Base-by-base conservation (phyloP, 2,888 invertebrate species). In the Cinara cedri region DNA sequence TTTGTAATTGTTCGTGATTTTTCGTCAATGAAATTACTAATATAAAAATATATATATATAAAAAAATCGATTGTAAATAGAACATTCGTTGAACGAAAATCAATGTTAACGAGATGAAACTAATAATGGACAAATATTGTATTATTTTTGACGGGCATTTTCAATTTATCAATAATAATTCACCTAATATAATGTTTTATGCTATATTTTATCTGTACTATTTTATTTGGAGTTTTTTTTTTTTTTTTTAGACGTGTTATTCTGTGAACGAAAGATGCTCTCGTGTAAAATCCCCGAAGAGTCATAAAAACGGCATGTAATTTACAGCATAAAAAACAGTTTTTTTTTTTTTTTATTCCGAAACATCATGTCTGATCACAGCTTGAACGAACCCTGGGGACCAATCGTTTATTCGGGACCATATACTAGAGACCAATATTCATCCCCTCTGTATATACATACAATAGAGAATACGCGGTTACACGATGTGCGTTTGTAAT, bases 301-400 rank as follows among this genome's bases (percentile, higher is more conserved):
- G 60, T 19, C 19, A 68, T 70, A 68, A 78, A 60, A 78, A 34
- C 16, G 49, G 49, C 21, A 21, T 34, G 68, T 60, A 46, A 68
- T 78, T 57, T 78, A 68, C 46, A 19, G 11, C 34, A 16, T 42
- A 57, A 78, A 76, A 76, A 78, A 78, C 16, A 46, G 46, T 60
- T 49, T 21, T 74, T 78, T 78, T 75, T 55, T 49, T 21, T 74
- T 78, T 78, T 75, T 55, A 34, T 14, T 14, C 16, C 9, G 34
- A 66, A 60, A 68, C 49, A 46, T 66, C 76, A 60, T 78, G 76
- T 78, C 68, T 60, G 76, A 70, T 68, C 68, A 68, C 57, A 78
- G 76, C 68, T 78, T 78, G 68, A 68, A 60, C 46, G 76, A 16
- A 14, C 76, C 60, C 76, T 26, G 11, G 68, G 26, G 76, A 78